Conservation (phyloP, 2,113 vertebrate species). For the Ranitomeya imitator region DNA sequence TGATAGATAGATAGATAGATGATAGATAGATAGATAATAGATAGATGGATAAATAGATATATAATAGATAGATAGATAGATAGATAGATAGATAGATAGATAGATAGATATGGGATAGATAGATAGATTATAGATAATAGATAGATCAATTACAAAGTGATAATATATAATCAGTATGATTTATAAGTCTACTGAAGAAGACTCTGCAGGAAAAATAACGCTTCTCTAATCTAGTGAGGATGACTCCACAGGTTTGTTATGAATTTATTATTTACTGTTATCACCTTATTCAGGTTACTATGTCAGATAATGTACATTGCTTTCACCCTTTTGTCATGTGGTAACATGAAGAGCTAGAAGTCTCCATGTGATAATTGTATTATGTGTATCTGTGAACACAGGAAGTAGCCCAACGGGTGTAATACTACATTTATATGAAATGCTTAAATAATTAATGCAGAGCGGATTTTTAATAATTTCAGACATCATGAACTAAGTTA, state of each 20-base stretch:
- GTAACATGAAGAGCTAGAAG: neutral
- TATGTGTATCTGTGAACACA: neutral
- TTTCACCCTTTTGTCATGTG: neutral
- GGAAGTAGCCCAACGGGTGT: neutral
- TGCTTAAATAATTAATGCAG: neutral
- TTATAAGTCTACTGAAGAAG: neutral
- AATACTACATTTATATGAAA: neutral
- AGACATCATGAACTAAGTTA: neutral
- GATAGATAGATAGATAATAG: no score
- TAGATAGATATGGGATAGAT: no score
- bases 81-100: neutral
- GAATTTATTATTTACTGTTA: no score
- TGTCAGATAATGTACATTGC: neutral
- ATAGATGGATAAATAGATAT: no score
- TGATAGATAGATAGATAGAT: no score
- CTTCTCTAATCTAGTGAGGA: neutral
- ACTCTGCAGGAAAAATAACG: neutral
- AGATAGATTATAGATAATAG: neutral
- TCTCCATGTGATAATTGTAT: slow-evolving; percentile 3
- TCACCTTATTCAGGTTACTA: neutral
- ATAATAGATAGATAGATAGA: no score
- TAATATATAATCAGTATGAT: neutral
- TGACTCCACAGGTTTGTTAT: neutral
- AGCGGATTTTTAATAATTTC: neutral
- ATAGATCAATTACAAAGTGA: neutral